phyloP scores from a whole-genome alignment of 2,113 vertebrate species.

The Cathartes aura region DNA sequence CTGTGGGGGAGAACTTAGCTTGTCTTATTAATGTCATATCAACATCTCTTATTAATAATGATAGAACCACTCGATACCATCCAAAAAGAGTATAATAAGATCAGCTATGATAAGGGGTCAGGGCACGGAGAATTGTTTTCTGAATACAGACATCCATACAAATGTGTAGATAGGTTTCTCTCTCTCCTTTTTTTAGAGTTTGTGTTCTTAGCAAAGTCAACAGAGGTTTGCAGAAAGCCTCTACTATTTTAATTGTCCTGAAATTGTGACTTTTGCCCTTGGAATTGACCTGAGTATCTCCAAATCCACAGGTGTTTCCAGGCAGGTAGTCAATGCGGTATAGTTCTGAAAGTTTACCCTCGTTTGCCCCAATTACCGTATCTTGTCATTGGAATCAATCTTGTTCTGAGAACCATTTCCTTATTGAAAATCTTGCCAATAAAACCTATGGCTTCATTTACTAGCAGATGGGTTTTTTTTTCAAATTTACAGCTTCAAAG shows the following conservation, averaged over 20 bases:
- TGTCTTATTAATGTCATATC: slow-evolving; percentile 39
- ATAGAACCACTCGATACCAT: background rate
- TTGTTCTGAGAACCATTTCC: background rate
- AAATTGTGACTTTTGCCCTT: background rate
- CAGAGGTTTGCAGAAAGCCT: background rate
- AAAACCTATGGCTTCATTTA: background rate
- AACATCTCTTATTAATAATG: slow-evolving; percentile 35
- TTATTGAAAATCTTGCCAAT: background rate
- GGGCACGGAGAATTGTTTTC: background rate
- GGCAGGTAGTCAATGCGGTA: background rate
- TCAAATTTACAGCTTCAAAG: background rate
- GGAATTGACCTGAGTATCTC: background rate
- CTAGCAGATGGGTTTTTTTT: background rate
- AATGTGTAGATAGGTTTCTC: background rate
- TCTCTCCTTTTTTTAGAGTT: background rate
- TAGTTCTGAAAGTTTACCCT: background rate
- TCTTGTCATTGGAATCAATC: background rate
- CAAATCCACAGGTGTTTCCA: background rate
- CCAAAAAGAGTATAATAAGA: background rate
- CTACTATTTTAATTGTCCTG: background rate
- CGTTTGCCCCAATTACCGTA: background rate
- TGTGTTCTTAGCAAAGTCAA: background rate
- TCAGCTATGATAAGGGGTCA: slow-evolving; percentile 2
- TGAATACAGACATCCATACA: background rate
- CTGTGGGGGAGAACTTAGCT: background rate